Percentiles rank a stretch among this genome's conserved stretches.
phyloP scores from a whole-genome alignment of 2,113 vertebrate species.

The Campylorhamphus procurvoides region DNA sequence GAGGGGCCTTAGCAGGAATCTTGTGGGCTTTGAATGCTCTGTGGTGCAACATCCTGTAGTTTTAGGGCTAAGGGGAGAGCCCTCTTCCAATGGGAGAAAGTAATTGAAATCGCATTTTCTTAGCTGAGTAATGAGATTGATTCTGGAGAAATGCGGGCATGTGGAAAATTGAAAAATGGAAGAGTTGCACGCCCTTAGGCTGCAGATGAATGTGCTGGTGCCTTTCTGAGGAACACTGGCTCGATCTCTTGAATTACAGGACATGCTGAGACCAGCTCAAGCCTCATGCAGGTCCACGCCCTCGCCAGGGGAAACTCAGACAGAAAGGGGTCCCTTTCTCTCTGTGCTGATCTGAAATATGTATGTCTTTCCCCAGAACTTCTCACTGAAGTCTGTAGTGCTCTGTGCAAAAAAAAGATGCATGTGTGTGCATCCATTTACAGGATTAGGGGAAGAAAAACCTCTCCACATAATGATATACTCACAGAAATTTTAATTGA shows the following conservation, averaged over 20 bases:
- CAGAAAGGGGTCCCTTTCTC: background rate
- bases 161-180: slow-evolving; percentile 51
- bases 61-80: background rate
- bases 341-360: background rate
- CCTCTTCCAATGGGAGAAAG: background rate
- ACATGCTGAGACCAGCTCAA: background rate
- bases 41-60: background rate
- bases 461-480: background rate
- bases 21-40: background rate
- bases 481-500: background rate
- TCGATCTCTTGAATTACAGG: background rate
- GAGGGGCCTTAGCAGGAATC: background rate
- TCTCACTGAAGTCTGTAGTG: background rate
- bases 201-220: background rate
- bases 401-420: background rate
- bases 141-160: background rate
- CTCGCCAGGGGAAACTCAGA: background rate
- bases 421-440: background rate
- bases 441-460: background rate
- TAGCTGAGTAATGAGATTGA: slow-evolving; percentile 16
- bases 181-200: background rate
- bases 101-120: slow-evolving; percentile 18
- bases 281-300: background rate
- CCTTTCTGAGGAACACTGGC: background rate
- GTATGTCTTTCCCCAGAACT: background rate